Percentiles rank a stretch among this genome's conserved stretches.
Conservation (phyloP, 35 echinoderm and acorn worm species). For the Holothuria glaberrima region DNA sequence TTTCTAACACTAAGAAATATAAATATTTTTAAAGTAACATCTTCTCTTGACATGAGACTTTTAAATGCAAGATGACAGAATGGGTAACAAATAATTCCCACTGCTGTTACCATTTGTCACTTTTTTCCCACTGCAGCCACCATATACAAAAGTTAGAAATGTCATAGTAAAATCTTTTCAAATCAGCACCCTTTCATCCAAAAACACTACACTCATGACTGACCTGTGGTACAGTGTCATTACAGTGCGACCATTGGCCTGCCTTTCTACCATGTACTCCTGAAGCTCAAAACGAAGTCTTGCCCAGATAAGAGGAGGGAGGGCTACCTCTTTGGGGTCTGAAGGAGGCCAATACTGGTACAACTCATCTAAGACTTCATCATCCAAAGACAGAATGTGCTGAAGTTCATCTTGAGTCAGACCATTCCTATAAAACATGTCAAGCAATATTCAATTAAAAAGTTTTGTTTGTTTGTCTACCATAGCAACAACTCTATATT, state of each 20-base stretch:
- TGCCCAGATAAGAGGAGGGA: conserved; percentile 91
- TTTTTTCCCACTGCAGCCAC: not conserved
- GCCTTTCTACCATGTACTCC: conserved; percentile 91
- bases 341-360: conserved; percentile 94
- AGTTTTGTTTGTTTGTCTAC: not conserved
- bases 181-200: too few relatives aligned
- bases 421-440: conserved; percentile 72
- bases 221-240: conserved; percentile 97
- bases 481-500: not conserved
- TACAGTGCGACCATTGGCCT: conserved; percentile 88
- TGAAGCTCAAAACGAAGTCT: conserved; percentile 88
- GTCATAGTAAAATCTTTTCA: not conserved
- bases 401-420: conserved; percentile 84
- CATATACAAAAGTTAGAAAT: not conserved
- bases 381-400: conserved; percentile 89
- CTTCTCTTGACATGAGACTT: too few relatives aligned
- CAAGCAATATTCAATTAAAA: not conserved
- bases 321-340: conserved; percentile 64
- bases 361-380: conserved; percentile 96
- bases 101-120: not conserved
- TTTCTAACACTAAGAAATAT: too few relatives aligned
- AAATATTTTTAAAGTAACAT: too few relatives aligned
- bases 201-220: not conserved
- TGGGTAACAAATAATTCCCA: not conserved
- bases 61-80: not conserved